Evolutionary conservation across 2,888 invertebrate species (phyloP).

Genomic region (Lapara coniferarum): DNA sequence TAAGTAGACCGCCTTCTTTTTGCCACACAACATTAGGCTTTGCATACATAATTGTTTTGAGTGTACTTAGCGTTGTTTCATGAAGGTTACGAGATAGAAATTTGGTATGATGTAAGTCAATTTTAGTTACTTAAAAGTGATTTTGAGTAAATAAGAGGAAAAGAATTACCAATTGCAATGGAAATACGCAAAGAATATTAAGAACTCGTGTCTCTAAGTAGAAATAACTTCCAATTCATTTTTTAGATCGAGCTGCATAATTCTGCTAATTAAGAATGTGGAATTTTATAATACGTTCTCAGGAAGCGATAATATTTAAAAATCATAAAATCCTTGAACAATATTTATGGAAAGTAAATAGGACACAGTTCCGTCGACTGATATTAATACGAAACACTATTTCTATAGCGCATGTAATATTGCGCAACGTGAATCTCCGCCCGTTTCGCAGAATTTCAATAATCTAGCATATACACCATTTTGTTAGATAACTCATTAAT

Average conservation of each 20-base stretch:
- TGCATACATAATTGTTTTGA: background rate
- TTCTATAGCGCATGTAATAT: conserved; percentile 5
- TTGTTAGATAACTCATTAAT: conserved; percentile 64
- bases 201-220: no score
- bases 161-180: no score
- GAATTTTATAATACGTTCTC: background rate
- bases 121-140: background rate
- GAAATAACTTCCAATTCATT: no score
- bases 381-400: conserved; percentile 23
- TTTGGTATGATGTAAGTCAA: background rate
- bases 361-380: conserved; percentile 19
- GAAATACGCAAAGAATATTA: no score
- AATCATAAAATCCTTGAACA: conserved; percentile 14
- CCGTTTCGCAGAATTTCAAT: background rate
- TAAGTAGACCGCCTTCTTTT: background rate
- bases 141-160: background rate
- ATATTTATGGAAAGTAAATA: conserved; percentile 23
- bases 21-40: conserved; percentile 1
- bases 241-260: no score
- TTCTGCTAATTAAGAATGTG: no score
- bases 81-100: conserved; percentile 3
- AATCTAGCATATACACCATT: conserved; percentile 11
- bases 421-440: conserved; percentile 8
- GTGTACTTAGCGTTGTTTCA: background rate
- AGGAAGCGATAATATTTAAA: background rate